Percentiles rank a stretch among this genome's conserved stretches.
Evolutionary conservation across 2,113 vertebrate genomes (phyloP).

Genomic region (Thunnus maccoyii): DNA sequence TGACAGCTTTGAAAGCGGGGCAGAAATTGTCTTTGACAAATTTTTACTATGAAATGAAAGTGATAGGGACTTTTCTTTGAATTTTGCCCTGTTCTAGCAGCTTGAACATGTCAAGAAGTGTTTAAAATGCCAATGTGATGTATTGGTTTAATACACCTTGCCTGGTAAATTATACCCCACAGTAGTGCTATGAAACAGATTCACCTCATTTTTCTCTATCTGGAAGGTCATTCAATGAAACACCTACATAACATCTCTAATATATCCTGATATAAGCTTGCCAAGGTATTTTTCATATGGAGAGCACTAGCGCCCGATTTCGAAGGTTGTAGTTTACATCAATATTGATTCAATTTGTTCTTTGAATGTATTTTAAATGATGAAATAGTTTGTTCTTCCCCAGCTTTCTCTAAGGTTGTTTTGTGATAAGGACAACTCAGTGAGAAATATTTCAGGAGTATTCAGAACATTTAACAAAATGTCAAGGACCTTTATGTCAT

Average conservation of each 20-base stretch:
- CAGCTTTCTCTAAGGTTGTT: not conserved
- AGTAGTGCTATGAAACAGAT: slow-evolving; percentile 36
- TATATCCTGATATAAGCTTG: slow-evolving; percentile 30
- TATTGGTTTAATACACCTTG: slow-evolving; percentile 64
- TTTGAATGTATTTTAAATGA: slow-evolving; percentile 15
- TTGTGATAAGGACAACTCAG: slow-evolving; percentile 4
- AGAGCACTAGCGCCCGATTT: not conserved
- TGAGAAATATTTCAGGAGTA: not conserved
- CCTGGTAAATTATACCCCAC: slow-evolving; percentile 54
- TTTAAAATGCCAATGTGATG: slow-evolving; percentile 64
- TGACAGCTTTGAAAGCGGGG: slow-evolving; percentile 35
- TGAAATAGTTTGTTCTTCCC: not conserved
- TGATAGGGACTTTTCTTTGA: slow-evolving; percentile 33
- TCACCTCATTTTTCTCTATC: slow-evolving; percentile 40
- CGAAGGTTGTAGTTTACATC: slow-evolving; percentile 25
- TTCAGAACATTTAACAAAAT: not conserved
- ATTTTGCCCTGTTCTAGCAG: slow-evolving; percentile 26
- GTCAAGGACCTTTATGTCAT: slow-evolving; percentile 1
- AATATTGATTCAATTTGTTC: not conserved
- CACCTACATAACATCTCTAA: slow-evolving; percentile 10
- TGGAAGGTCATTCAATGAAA: slow-evolving; percentile 54
- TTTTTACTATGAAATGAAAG: slow-evolving; percentile 36
- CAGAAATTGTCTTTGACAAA: slow-evolving; percentile 25
- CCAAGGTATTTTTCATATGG: slow-evolving; percentile 28
- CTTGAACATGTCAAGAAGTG: slow-evolving; percentile 38